Percentiles rank a stretch among this genome's conserved stretches.
These are phyloP conservation scores for Heliopora coerulea DNA, from an alignment of 92 coral and sea anemone species.

Conservation along the genomic window DNA sequence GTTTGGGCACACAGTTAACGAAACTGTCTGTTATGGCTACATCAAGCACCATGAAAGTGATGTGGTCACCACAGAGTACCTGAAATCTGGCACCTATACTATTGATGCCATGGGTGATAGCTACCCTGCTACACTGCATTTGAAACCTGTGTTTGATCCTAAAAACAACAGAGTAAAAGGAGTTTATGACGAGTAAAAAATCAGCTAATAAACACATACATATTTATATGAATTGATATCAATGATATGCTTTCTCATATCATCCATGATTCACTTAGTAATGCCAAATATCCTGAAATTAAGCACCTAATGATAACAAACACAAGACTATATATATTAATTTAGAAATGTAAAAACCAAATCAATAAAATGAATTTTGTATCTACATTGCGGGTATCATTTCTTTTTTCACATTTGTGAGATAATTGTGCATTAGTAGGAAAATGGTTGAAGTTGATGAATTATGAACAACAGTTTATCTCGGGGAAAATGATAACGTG, in stretches of 20 bases:
- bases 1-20: constrained; percentile 76
- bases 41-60: constrained; percentile 72
- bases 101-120: constrained; percentile 87
- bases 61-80: constrained; percentile 64
- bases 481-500: neutral
- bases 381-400: too few species aligned
- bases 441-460: neutral
- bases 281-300: too few species aligned
- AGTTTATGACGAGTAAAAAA: constrained; percentile 46
- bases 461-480: neutral
- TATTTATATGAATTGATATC: too few species aligned
- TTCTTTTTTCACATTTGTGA: too few species aligned
- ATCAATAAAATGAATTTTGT: too few species aligned
- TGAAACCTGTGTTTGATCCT: constrained; percentile 89
- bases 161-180: constrained; percentile 89
- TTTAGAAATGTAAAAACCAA: too few species aligned
- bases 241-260: too few species aligned
- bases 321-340: too few species aligned
- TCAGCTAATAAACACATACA: neutral
- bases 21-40: constrained; percentile 88
- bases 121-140: constrained; percentile 70
- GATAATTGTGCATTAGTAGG: too few species aligned
- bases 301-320: too few species aligned
- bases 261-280: too few species aligned
- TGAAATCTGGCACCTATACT: constrained; percentile 71